Evolutionary conservation across 1,140 invertebrate genomes (phyloP).

Genomic region (Pogonomyrmex barbatus): DNA sequence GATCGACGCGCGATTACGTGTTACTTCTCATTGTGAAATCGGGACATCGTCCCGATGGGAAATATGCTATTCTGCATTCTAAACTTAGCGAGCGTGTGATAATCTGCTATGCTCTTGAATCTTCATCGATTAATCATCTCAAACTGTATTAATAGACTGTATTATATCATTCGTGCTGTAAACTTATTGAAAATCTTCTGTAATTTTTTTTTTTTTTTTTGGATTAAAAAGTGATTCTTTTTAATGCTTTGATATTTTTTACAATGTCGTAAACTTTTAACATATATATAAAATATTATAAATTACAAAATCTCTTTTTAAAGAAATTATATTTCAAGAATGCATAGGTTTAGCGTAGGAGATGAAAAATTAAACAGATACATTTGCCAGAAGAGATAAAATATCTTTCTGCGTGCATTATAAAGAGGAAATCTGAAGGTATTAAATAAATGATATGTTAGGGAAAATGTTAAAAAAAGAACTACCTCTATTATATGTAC

Average conservation of each 20-base stretch:
- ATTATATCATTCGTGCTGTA: not conserved
- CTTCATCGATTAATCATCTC: not conserved
- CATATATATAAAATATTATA: not conserved
- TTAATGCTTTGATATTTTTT: not conserved
- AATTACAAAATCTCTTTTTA: no score
- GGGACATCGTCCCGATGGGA: not conserved
- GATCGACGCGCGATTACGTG: slow-evolving; percentile 34
- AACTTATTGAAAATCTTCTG: not conserved
- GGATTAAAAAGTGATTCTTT: not conserved
- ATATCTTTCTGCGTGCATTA: not conserved
- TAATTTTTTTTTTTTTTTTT: slow-evolving; percentile 12
- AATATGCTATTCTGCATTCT: no score
- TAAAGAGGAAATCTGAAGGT: slow-evolving; percentile 1
- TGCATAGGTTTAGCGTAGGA: no score
- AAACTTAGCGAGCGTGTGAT: not conserved
- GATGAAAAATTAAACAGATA: not conserved
- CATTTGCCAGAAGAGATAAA: not conserved
- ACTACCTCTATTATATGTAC: not conserved
- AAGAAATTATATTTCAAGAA: not conserved
- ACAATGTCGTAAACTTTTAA: not conserved
- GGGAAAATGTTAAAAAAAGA: not conserved
- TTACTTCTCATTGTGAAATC: slow-evolving; percentile 30
- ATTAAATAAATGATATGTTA: slow-evolving; percentile 11
- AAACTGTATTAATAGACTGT: not conserved
- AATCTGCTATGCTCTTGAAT: not conserved